These are phyloP conservation scores for Symphodus melops DNA, from an alignment of 2,113 vertebrate genomes.

Conservation along the genomic window DNA sequence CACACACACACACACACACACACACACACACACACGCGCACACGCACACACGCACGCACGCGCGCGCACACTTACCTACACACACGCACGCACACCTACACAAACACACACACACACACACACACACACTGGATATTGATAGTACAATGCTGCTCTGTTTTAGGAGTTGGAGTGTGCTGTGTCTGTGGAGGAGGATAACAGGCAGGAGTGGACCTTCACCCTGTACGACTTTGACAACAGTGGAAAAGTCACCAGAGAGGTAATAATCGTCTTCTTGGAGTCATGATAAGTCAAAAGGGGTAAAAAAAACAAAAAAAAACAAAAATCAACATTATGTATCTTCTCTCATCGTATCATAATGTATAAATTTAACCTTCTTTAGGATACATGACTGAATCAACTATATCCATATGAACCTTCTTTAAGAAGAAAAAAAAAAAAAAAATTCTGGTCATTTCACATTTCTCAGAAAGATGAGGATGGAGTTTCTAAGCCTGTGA, in stretches of 20 bases:
- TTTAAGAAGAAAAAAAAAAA: too few species aligned
- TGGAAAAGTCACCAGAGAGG: conserved; percentile 98
- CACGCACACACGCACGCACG: background rate
- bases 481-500: conserved; percentile 11
- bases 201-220: conserved; percentile 99
- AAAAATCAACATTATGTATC: too few species aligned
- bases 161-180: conserved; percentile 98
- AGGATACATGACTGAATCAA: background rate
- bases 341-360: too few species aligned
- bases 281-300: too few species aligned
- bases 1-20: conserved; percentile 2
- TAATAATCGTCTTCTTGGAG: conserved; percentile 69
- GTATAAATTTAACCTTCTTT: background rate
- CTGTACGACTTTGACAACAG: conserved; percentile 99
- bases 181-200: conserved; percentile 97
- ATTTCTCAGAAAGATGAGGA: conserved; percentile 7
- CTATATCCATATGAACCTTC: background rate
- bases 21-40: conserved; percentile 13
- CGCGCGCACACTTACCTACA: background rate
- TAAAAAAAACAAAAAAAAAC: too few species aligned
- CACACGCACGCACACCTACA: conserved; percentile 18
- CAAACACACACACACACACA: background rate
- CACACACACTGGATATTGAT: conserved; percentile 25
- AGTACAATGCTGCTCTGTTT: conserved; percentile 59
- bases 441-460: conserved; percentile 8